Evolutionary conservation across 1,140 invertebrate species (phyloP).

Genomic region (Pseudomyrmex cubaensis): DNA sequence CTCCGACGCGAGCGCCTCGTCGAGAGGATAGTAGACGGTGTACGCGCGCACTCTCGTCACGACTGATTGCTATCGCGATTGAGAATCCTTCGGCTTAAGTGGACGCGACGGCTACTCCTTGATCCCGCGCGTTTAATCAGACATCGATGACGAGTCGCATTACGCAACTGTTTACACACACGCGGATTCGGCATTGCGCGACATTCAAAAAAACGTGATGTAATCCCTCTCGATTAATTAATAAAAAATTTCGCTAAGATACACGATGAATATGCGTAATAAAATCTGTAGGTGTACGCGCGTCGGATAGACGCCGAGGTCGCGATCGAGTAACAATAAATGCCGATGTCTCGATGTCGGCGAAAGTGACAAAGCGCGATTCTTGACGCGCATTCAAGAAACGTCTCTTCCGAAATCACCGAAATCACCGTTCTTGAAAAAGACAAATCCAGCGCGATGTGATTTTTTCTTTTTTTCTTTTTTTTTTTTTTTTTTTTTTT

Average conservation of each 20-base stretch:
- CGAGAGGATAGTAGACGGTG: conserved; percentile 37
- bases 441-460: conserved; percentile 74
- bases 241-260: background rate
- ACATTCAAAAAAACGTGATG: background rate
- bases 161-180: conserved; percentile 36
- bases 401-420: conserved; percentile 55
- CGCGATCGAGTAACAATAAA: conserved; percentile 77
- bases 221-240: conserved; percentile 30
- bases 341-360: conserved; percentile 73
- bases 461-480: background rate
- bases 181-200: conserved; percentile 52
- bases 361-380: conserved; percentile 81
- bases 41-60: conserved; percentile 6
- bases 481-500: conserved; percentile 25
- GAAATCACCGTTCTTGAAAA: conserved; percentile 73
- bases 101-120: conserved; percentile 55
- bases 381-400: conserved; percentile 32
- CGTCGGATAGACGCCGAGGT: conserved; percentile 65
- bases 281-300: background rate
- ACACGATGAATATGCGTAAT: background rate
- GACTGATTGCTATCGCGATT: conserved; percentile 58
- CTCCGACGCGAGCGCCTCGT: background rate
- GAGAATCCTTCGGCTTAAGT: conserved; percentile 60
- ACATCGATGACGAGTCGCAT: conserved; percentile 53
- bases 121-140: conserved; percentile 47